Evolutionary conservation across 2,888 invertebrate species (phyloP).

Genomic region (Zelleria hepariella): DNA sequence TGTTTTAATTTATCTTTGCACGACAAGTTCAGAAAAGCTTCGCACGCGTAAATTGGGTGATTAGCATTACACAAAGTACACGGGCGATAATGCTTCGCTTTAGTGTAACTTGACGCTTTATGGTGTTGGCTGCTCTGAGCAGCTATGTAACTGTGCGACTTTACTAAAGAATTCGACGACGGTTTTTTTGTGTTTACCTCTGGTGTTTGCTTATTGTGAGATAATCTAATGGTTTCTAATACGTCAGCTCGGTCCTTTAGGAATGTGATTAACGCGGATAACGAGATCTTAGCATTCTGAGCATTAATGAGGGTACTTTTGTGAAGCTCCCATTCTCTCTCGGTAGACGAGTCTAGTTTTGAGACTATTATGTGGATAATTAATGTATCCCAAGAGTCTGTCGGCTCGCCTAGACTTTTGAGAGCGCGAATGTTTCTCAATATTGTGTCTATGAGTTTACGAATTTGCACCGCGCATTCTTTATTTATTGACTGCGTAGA

Average conservation of each 20-base stretch:
- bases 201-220: background rate
- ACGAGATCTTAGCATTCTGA: background rate
- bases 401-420: slow-evolving; percentile 13
- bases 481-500: slow-evolving; percentile 8
- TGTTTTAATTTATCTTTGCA: background rate
- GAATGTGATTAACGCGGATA: background rate
- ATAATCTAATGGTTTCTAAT: background rate
- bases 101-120: background rate
- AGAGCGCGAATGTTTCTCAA: slow-evolving; percentile 15
- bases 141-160: background rate
- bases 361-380: background rate
- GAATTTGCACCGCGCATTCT: slow-evolving; percentile 11
- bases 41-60: background rate
- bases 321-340: background rate
- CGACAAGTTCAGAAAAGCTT: background rate
- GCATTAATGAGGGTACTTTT: background rate
- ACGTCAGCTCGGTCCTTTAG: background rate
- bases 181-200: background rate
- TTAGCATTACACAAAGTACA: too few species aligned
- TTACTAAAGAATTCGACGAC: background rate
- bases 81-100: background rate
- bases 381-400: background rate
- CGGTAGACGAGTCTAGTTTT: background rate
- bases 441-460: slow-evolving; percentile 15
- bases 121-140: background rate